Conservation (phyloP, 2,888 invertebrate genomes). For the Acleris literana region DNA sequence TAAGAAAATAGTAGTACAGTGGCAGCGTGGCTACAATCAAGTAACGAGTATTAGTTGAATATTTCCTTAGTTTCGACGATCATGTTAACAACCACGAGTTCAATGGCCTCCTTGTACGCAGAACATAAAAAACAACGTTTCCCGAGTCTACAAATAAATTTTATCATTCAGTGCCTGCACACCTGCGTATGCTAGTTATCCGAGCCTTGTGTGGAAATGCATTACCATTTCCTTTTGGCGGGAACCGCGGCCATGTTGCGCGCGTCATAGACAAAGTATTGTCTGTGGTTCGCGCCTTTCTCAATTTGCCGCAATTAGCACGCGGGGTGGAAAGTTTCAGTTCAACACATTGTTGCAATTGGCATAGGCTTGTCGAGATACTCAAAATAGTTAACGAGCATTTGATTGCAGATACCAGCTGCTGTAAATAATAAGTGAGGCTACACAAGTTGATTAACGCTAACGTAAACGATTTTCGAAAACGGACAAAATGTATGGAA, state of each 20-base stretch:
- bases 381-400: too few species aligned
- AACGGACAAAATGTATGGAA: too few species aligned
- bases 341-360: neutral
- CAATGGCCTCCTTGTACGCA: neutral
- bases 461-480: too few species aligned
- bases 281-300: constrained; percentile 34
- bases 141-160: constrained; percentile 14
- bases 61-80: too few species aligned
- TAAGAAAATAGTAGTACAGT: too few species aligned
- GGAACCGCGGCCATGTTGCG: constrained; percentile 31
- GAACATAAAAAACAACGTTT: neutral
- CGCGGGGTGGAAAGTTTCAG: constrained; percentile 16
- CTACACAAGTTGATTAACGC: too few species aligned
- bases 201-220: constrained; percentile 34
- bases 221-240: constrained; percentile 36
- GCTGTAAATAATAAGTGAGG: too few species aligned
- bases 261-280: constrained; percentile 27
- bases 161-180: constrained; percentile 21
- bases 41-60: too few species aligned
- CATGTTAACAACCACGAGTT: too few species aligned
- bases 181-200: constrained; percentile 34
- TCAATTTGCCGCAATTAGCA: constrained; percentile 32
- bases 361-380: neutral
- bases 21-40: too few species aligned
- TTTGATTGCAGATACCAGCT: too few species aligned